Conservation (phyloP, 2,888 invertebrate species). For the Elmis aenea region DNA sequence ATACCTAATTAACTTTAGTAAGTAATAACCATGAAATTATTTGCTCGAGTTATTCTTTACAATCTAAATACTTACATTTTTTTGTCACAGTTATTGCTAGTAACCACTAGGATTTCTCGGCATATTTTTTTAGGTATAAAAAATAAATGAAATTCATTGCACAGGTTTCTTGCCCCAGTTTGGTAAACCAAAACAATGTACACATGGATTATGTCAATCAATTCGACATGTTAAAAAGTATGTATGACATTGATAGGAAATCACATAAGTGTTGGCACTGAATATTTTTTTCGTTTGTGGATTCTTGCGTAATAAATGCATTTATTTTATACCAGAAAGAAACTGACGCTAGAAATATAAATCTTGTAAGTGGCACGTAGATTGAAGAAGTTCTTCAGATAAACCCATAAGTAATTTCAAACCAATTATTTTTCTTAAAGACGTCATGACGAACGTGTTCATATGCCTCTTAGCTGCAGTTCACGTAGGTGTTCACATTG, state of each 20-base stretch:
- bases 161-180: conserved; percentile 16
- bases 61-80: too few relatives aligned
- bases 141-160: too few relatives aligned
- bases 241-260: conserved; percentile 19
- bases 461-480: too few relatives aligned
- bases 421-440: too few relatives aligned
- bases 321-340: conserved; percentile 14
- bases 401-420: conserved; percentile 1
- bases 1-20: too few relatives aligned
- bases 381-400: conserved; percentile 4
- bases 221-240: conserved; percentile 18
- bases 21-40: too few relatives aligned
- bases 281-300: conserved; percentile 16
- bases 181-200: conserved; percentile 20
- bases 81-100: too few relatives aligned
- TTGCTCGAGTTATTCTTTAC: too few relatives aligned
- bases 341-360: conserved; percentile 7
- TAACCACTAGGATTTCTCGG: too few relatives aligned
- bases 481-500: too few relatives aligned
- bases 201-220: conserved; percentile 21
- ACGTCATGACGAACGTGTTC: too few relatives aligned
- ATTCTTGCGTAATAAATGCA: conserved; percentile 12
- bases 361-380: conserved; percentile 3
- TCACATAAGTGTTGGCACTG: conserved; percentile 21
- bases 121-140: too few relatives aligned